Evolutionary conservation across 2,797 vertebrate species (phyloP).

Genomic region (Tokudaia muenninki): DNA sequence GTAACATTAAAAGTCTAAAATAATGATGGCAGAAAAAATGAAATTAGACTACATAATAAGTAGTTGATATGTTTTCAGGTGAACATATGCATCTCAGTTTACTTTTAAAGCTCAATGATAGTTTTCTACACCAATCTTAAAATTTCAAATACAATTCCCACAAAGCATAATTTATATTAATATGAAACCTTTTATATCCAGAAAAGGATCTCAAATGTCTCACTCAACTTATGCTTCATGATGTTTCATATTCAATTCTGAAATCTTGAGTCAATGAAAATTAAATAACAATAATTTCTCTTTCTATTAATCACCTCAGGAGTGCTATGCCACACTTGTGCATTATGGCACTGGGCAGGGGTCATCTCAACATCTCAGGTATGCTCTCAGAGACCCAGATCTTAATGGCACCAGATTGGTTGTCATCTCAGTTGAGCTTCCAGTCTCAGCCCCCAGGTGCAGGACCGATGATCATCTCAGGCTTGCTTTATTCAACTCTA

Average conservation of each 20-base stretch:
- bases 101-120: not conserved
- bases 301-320: not conserved
- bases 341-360: not conserved
- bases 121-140: not conserved
- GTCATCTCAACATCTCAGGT: not conserved
- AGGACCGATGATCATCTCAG: not conserved
- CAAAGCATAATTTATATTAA: not conserved
- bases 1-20: not conserved
- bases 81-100: not conserved
- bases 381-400: not conserved
- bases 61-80: not conserved
- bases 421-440: not conserved
- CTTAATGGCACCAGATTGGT: not conserved
- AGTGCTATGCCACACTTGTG: not conserved
- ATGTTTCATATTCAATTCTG: not conserved
- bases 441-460: fast-evolving
- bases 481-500: not conserved
- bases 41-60: not conserved
- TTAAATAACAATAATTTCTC: not conserved
- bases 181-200: not conserved
- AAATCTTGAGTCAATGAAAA: not conserved
- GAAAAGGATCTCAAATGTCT: not conserved
- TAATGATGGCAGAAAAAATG: not conserved
- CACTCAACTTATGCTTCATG: not conserved
- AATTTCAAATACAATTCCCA: not conserved